Percentiles rank a stretch among this genome's conserved stretches.
Evolutionary conservation across 2,888 invertebrate genomes (phyloP).

Genomic region (Carterocephalus palaemon): DNA sequence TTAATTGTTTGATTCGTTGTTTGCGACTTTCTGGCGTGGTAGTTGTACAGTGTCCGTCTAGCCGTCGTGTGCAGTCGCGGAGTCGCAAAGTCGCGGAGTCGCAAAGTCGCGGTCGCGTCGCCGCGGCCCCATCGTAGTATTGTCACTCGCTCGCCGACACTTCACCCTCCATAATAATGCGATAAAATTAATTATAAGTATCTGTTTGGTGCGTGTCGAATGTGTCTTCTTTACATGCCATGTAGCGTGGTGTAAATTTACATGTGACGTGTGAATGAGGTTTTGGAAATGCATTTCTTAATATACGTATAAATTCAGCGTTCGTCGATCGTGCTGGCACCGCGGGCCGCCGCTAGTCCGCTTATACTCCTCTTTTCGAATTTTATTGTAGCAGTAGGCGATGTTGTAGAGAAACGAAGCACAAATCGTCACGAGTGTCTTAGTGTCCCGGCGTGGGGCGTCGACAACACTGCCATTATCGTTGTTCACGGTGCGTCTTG

Average conservation of each 20-base stretch:
- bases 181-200: slow-evolving; percentile 53
- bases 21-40: slow-evolving; percentile 31
- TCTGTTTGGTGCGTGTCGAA: slow-evolving; percentile 68
- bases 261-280: slow-evolving; percentile 62
- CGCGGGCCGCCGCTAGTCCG: slow-evolving; percentile 69
- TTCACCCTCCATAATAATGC: slow-evolving; percentile 47
- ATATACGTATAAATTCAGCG: slow-evolving; percentile 63
- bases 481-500: slow-evolving; percentile 57
- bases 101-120: slow-evolving; percentile 25
- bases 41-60: slow-evolving; percentile 53
- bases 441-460: slow-evolving; percentile 50
- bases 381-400: slow-evolving; percentile 63
- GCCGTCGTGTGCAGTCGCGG: slow-evolving; percentile 41
- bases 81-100: slow-evolving; percentile 31
- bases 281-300: slow-evolving; percentile 74
- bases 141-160: slow-evolving; percentile 37
- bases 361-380: slow-evolving; percentile 51
- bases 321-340: slow-evolving; percentile 67
- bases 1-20: slow-evolving; percentile 32
- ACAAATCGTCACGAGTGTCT: slow-evolving; percentile 71
- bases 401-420: slow-evolving; percentile 58
- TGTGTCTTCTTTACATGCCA: slow-evolving; percentile 73
- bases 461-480: slow-evolving; percentile 73
- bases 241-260: slow-evolving; percentile 64
- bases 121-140: slow-evolving; percentile 37